phyloP scores from a whole-genome alignment of 2,113 vertebrate genomes.

The Malaclemys terrapin region DNA sequence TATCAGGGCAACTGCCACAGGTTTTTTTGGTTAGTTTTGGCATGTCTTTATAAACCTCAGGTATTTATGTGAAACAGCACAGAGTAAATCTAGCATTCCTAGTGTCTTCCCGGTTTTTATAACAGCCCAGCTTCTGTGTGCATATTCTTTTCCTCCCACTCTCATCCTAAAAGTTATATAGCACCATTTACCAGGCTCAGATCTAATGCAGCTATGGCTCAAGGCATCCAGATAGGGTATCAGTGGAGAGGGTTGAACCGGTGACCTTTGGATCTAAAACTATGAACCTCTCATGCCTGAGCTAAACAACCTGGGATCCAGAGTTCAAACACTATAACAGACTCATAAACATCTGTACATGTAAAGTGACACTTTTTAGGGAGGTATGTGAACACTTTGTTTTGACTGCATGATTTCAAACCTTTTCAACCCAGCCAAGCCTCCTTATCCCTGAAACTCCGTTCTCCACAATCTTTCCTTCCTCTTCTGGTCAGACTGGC shows the following conservation, averaged over 20 bases:
- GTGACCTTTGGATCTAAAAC: background rate
- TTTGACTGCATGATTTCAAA: background rate
- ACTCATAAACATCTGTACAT: accelerated
- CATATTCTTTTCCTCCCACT: background rate
- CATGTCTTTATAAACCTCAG: background rate
- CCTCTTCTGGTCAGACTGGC: background rate
- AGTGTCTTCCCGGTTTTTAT: background rate
- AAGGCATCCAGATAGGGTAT: background rate
- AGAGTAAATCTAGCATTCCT: background rate
- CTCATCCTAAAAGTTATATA: background rate
- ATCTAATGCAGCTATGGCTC: background rate
- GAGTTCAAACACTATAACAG: accelerated
- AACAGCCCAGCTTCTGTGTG: background rate
- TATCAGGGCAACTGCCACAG: background rate
- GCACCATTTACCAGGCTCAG: background rate
- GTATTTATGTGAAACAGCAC: background rate
- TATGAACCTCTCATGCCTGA: background rate
- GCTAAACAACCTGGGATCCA: background rate
- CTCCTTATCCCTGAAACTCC: background rate
- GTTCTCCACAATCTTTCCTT: background rate
- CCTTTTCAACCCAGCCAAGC: accelerated
- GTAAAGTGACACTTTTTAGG: accelerated
- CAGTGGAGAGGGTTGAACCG: background rate
- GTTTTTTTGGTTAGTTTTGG: background rate
- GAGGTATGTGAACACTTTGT: background rate